Percentiles rank a stretch among this genome's conserved stretches.
phyloP scores from a whole-genome alignment of 1,140 invertebrate genomes.

The Euborellia annulipes region DNA sequence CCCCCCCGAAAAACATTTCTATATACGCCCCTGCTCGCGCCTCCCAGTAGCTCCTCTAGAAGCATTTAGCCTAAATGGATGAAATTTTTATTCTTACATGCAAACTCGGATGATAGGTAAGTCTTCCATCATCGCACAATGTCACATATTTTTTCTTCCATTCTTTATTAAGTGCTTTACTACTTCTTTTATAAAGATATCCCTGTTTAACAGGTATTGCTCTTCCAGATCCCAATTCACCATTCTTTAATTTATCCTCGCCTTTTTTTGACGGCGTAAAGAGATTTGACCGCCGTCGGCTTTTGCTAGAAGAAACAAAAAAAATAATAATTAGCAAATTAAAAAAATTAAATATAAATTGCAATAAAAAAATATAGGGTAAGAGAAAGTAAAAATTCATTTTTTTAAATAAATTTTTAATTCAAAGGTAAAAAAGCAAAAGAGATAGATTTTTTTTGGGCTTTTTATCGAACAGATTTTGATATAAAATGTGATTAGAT shows the following conservation, averaged over 20 bases:
- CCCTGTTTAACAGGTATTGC: slow-evolving; percentile 95
- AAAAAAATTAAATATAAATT: too few relatives aligned
- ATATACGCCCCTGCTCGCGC: too few relatives aligned
- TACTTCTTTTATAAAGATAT: slow-evolving; percentile 90
- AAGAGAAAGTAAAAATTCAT: too few relatives aligned
- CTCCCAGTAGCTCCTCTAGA: too few relatives aligned
- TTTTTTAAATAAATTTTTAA: too few relatives aligned
- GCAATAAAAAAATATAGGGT: too few relatives aligned
- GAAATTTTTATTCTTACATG: slow-evolving; percentile 45
- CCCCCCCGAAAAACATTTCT: too few relatives aligned
- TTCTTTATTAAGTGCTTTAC: slow-evolving; percentile 89
- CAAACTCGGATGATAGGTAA: slow-evolving; percentile 91
- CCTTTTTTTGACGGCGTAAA: slow-evolving; percentile 85
- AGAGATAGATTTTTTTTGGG: too few relatives aligned
- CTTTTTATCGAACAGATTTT: too few relatives aligned
- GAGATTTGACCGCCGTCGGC: slow-evolving; percentile 80
- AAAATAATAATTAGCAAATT: too few relatives aligned
- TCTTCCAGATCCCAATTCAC: slow-evolving; percentile 82
- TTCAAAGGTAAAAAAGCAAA: too few relatives aligned
- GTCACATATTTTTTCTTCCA: slow-evolving; percentile 99
- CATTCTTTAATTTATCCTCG: slow-evolving; percentile 61
- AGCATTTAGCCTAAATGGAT: neutral
- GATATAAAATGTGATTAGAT: too few relatives aligned
- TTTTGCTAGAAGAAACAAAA: slow-evolving; percentile 52
- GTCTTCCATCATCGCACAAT: slow-evolving; percentile 77